Evolutionary conservation across 1,140 invertebrate species (phyloP).

Genomic region (Diorhabda sublineata): DNA sequence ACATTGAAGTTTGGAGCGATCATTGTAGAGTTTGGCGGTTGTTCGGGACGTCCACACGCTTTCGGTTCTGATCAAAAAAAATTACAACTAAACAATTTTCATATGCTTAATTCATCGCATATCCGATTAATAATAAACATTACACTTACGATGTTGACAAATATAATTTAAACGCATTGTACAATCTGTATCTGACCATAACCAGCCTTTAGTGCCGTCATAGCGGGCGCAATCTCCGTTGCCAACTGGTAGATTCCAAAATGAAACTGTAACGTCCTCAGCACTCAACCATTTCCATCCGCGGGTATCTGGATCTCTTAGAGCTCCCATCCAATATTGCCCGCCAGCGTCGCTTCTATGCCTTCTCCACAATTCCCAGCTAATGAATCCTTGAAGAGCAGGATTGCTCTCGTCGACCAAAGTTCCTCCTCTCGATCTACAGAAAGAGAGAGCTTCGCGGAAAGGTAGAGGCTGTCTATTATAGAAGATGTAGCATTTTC

Average conservation of each 20-base stretch:
- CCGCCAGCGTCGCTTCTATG: conserved; percentile 86
- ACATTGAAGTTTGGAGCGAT: conserved; percentile 70
- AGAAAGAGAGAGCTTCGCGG: conserved; percentile 75
- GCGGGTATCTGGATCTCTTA: conserved; percentile 71
- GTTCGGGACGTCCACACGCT: conserved; percentile 84
- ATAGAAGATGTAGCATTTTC: conserved; percentile 95
- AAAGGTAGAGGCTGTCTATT: conserved; percentile 81
- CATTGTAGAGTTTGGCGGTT: conserved; percentile 91
- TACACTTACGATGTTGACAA: conserved; percentile 85
- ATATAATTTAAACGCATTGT: conserved; percentile 83
- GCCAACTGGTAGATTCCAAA: conserved; percentile 85
- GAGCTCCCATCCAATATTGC: conserved; percentile 92
- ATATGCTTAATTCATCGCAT: too few relatives aligned
- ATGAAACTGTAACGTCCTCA: conserved; percentile 83
- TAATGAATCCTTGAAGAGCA: conserved; percentile 88
- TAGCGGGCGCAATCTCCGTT: conserved; percentile 84
- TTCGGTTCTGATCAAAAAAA: conserved; percentile 66
- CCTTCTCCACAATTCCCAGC: conserved; percentile 88
- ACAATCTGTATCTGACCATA: conserved; percentile 92
- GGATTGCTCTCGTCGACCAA: conserved; percentile 91
- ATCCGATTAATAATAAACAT: neutral
- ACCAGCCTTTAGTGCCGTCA: conserved; percentile 89
- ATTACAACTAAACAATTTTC: too few relatives aligned
- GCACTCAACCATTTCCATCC: conserved; percentile 91
- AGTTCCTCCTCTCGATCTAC: conserved; percentile 69